Conservation (phyloP, 2,113 vertebrate species). For the Melanerpes formicivorus region DNA sequence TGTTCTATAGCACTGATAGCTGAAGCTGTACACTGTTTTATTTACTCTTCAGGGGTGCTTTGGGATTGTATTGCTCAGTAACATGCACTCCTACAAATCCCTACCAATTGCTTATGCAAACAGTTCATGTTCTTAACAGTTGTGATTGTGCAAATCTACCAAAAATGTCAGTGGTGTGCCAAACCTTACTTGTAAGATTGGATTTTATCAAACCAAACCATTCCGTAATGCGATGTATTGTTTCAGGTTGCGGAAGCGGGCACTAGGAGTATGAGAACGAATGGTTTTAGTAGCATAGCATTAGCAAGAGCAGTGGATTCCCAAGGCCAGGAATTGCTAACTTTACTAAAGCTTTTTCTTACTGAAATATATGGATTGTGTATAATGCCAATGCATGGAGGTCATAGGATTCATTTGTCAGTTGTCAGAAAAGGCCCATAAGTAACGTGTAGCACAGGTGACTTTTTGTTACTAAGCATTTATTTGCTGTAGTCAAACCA, state of each 20-base stretch:
- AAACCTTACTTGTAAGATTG: neutral
- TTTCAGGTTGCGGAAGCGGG: neutral
- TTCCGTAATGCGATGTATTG: neutral
- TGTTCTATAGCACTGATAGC: neutral
- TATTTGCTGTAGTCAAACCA: neutral
- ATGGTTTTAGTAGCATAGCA: neutral
- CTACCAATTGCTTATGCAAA: neutral
- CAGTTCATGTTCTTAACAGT: neutral
- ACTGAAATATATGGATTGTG: neutral
- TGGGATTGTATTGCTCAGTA: neutral
- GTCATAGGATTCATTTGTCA: neutral
- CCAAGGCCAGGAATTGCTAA: neutral
- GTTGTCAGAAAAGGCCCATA: neutral
- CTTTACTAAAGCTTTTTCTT: neutral
- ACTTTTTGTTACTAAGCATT: neutral
- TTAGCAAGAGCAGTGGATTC: neutral
- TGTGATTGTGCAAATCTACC: neutral
- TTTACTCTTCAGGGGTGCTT: neutral
- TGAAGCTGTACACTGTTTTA: neutral
- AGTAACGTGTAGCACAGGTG: neutral
- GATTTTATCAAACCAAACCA: neutral
- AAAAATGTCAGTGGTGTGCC: neutral
- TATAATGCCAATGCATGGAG: neutral
- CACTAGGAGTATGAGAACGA: neutral
- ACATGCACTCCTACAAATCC: rapidly evolving